Percentiles rank a stretch among this genome's conserved stretches.
phyloP scores from a whole-genome alignment of 2,888 invertebrate species.

The Plemyria rubiginata region DNA sequence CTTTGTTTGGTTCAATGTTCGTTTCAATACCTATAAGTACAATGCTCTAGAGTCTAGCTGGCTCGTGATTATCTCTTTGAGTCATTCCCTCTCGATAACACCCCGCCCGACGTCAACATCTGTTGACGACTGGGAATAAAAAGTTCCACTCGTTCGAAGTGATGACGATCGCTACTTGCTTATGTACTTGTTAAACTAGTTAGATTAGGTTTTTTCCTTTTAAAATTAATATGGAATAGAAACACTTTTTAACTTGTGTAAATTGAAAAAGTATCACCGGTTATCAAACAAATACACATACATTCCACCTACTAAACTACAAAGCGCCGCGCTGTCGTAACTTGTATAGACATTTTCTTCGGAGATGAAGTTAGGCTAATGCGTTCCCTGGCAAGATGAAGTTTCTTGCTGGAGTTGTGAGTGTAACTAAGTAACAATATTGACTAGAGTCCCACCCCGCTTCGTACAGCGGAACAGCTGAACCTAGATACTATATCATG shows the following conservation, averaged over 20 bases:
- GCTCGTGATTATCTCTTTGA: neutral
- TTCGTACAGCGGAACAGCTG: constrained; percentile 2
- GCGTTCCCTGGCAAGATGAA: constrained; percentile 26
- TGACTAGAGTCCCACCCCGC: constrained; percentile 11
- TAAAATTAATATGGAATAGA: too few species aligned
- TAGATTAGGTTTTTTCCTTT: too few species aligned
- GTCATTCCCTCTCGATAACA: too few species aligned
- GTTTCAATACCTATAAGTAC: constrained; percentile 8
- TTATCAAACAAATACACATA: neutral
- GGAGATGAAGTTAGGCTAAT: constrained; percentile 28
- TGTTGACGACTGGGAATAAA: too few species aligned
- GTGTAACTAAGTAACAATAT: constrained; percentile 28
- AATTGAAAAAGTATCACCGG: neutral
- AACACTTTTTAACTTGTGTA: neutral
- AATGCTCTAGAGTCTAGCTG: neutral
- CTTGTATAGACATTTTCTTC: constrained; percentile 23
- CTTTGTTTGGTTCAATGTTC: constrained; percentile 9
- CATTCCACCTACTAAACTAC: neutral
- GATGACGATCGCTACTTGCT: too few species aligned
- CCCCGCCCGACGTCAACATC: too few species aligned
- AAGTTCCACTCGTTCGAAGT: too few species aligned
- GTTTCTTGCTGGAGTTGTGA: constrained; percentile 23
- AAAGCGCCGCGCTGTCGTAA: constrained; percentile 9
- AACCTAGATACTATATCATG: constrained; percentile 1
- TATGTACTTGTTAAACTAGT: too few species aligned